phyloP scores from a whole-genome alignment of 2,113 vertebrate genomes.

The Speoplatyrhinus poulsoni region DNA sequence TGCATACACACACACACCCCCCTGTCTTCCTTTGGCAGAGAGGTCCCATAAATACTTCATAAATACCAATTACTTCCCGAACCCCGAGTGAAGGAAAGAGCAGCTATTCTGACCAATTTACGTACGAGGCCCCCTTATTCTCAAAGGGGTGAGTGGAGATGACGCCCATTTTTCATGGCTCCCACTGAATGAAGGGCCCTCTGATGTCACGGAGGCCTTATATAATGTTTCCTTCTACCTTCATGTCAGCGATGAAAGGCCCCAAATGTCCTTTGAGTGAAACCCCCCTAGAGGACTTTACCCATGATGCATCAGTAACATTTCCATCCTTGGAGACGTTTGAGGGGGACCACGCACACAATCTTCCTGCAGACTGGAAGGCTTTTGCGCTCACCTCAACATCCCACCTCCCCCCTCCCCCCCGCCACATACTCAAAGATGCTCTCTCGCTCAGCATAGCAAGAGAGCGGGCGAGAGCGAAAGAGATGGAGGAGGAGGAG shows the following conservation, averaged over 20 bases:
- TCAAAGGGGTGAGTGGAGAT: constrained; percentile 54
- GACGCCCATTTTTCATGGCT: constrained; percentile 57
- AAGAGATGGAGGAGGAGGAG: constrained; percentile 19
- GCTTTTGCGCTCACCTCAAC: constrained; percentile 34
- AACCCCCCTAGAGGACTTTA: constrained; percentile 67
- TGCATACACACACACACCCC: background rate
- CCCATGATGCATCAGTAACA: constrained; percentile 66
- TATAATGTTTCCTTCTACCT: constrained; percentile 71
- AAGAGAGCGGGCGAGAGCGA: constrained; percentile 21
- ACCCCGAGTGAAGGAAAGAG: constrained; percentile 42
- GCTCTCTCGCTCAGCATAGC: constrained; percentile 29
- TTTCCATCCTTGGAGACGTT: constrained; percentile 69
- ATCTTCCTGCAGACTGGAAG: constrained; percentile 49
- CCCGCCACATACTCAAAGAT: constrained; percentile 46
- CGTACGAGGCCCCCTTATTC: constrained; percentile 40
- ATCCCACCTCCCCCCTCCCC: background rate
- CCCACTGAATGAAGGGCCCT: constrained; percentile 51
- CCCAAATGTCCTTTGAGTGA: constrained; percentile 71
- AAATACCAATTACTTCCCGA: constrained; percentile 69
- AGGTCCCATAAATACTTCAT: constrained; percentile 73
- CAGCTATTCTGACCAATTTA: constrained; percentile 59
- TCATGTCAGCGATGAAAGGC: constrained; percentile 73
- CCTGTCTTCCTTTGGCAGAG: constrained; percentile 26
- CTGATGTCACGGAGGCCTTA: constrained; percentile 63
- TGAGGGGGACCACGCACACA: constrained; percentile 53